Base-by-base conservation (phyloP, 2,797 vertebrate genomes). In the Gallinago stenura region DNA sequence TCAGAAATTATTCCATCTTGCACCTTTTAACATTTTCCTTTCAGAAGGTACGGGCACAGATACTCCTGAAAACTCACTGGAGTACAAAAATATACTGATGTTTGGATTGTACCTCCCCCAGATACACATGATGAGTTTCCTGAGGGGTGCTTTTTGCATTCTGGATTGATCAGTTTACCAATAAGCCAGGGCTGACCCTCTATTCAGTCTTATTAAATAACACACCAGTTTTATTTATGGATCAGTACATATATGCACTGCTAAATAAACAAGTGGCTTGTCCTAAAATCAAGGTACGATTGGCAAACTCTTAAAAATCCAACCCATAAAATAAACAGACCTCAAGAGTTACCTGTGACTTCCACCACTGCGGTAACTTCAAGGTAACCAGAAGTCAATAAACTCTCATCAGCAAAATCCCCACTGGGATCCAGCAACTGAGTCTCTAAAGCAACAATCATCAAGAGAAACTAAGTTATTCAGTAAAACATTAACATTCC, bases 251-350 rank as follows among this genome's bases (percentile, higher is more conserved):
- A 56, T 64, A 28, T 46, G 64, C 48, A 53, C 30, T 83, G 68
- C 83, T 92, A 83, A 94, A 89, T 68, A 95, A 93, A 89, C n/a
- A 89, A 87, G 28, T 50, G 45, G 46, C 91, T 83, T 93, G 60
- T 93, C 79, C 93, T 95, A 60, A 95, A 91, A 72, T 76, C 33
- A 65, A 61, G 76, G 28, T 78, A 54, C 76, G 84, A 68, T 69
- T 91, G 94, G 57, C 60, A 92, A 93, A 94, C 91, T 95, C 82
- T 94, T 95, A 95, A 96, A 96, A 96, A 88, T 83, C 51, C 43
- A 62, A 76, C 87, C 83, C 57, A 71, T 97, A 95, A 96, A 97
- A 96, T 97, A 96, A 97, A 94, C 95, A 95, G 89, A 90, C 92
- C 95, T 83, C 61, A 86, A 93, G 91, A 95, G 89, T 91, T 83